Percentiles rank a stretch among this genome's conserved stretches.
Conservation (phyloP, 2,797 vertebrate species). For the Saxicola maurus region DNA sequence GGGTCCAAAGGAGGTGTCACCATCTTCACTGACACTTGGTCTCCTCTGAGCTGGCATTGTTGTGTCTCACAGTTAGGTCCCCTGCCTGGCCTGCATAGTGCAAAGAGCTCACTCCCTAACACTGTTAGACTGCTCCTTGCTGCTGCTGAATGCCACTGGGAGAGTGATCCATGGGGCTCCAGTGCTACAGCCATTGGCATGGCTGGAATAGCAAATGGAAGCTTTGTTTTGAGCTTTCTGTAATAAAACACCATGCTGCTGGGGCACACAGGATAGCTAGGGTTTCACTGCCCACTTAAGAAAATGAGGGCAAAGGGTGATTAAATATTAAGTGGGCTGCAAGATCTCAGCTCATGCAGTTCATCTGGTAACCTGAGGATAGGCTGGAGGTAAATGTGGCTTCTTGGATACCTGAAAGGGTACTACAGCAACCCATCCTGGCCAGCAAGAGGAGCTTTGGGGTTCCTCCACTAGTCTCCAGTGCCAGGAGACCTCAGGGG, state of each 20-base stretch:
- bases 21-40: not conserved
- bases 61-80: not conserved
- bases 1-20: not conserved
- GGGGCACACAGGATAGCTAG: not conserved
- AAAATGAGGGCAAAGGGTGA: constrained; percentile 25
- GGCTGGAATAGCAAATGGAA: not conserved
- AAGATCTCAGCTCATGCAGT: not conserved
- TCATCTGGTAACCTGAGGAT: constrained; percentile 25
- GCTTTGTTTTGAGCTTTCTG: not conserved
- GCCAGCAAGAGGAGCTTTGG: not conserved
- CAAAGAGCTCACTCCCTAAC: not conserved
- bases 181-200: rapidly evolving
- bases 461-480: not conserved
- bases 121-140: not conserved
- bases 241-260: not conserved
- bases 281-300: not conserved
- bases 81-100: not conserved
- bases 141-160: not conserved
- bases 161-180: not conserved
- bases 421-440: not conserved
- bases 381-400: not conserved
- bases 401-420: not conserved
- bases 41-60: not conserved
- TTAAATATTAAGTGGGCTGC: constrained; percentile 41
- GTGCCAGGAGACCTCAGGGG: not conserved